Conservation (phyloP, 2,888 invertebrate species). For the Ommatoiulus sabulosus region DNA sequence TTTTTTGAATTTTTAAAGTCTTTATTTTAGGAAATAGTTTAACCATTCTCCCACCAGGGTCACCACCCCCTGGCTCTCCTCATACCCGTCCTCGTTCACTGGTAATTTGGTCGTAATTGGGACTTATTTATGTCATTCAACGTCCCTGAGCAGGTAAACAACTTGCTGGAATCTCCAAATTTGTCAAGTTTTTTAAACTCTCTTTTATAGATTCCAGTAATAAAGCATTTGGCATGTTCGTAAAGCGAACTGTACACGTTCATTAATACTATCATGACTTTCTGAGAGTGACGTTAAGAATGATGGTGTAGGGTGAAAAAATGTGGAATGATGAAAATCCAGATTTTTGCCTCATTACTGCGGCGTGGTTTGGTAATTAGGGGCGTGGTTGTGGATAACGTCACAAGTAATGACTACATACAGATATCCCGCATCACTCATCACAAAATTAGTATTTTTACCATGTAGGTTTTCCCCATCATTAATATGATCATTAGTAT, state of each 20-base stretch:
- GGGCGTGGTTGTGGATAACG: too few relatives aligned
- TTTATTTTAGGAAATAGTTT: not conserved
- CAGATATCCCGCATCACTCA: too few relatives aligned
- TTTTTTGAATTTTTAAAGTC: not conserved
- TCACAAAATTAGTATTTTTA: too few relatives aligned
- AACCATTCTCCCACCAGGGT: not conserved
- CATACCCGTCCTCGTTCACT: not conserved
- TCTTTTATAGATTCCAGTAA: not conserved
- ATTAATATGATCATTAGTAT: too few relatives aligned
- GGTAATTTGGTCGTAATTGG: slow-evolving; percentile 29
- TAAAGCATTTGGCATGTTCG: not conserved
- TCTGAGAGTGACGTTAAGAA: too few relatives aligned
- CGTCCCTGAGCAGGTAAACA: not conserved
- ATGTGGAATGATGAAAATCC: too few relatives aligned
- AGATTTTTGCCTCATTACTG: too few relatives aligned
- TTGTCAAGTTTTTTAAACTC: not conserved
- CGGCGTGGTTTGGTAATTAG: too few relatives aligned
- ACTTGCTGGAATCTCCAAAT: not conserved
- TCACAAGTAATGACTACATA: too few relatives aligned
- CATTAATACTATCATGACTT: too few relatives aligned
- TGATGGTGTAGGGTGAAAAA: too few relatives aligned
- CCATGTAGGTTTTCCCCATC: too few relatives aligned
- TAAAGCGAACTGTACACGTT: not conserved
- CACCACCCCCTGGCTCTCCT: not conserved
- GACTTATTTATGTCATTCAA: not conserved